phyloP scores from a whole-genome alignment of 2,888 invertebrate species.

The Synanthedon formicaeformis region DNA sequence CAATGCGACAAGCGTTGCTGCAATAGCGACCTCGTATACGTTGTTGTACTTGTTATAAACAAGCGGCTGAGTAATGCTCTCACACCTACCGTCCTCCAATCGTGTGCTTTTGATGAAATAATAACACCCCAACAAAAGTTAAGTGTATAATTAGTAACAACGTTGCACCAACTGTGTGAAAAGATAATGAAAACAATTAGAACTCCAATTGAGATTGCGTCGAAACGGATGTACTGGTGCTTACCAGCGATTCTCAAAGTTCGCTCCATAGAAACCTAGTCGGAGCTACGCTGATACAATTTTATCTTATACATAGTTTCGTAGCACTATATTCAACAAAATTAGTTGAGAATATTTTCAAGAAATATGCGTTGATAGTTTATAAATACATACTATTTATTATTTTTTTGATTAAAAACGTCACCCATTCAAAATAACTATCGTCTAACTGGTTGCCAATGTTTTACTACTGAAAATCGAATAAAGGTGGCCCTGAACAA shows the following conservation, averaged over 20 bases:
- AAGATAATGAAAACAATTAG: conserved; percentile 42
- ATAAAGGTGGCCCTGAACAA: too few species aligned
- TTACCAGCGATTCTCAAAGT: conserved; percentile 4
- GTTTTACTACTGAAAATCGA: too few species aligned
- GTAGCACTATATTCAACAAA: too few species aligned
- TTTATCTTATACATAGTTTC: too few species aligned
- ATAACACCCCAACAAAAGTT: conserved; percentile 26
- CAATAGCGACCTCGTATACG: background rate
- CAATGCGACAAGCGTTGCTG: conserved; percentile 9
- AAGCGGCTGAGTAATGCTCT: conserved; percentile 1
- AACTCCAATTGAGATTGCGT: conserved; percentile 5
- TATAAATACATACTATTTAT: too few species aligned
- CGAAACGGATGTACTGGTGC: conserved; percentile 30
- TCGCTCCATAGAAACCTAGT: too few species aligned
- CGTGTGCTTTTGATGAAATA: conserved; percentile 26
- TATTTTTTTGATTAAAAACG: too few species aligned
- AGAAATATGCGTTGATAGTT: too few species aligned
- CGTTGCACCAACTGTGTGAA: conserved; percentile 39
- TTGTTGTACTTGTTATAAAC: background rate
- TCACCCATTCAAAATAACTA: too few species aligned
- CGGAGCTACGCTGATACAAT: too few species aligned
- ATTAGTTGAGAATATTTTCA: too few species aligned
- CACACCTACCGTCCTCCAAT: conserved; percentile 18
- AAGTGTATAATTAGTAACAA: conserved; percentile 31
- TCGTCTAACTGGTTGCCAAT: too few species aligned